Percentiles rank a stretch among this genome's conserved stretches.
Conservation (phyloP, 1,140 invertebrate genomes). For the Bombus breviceps region DNA sequence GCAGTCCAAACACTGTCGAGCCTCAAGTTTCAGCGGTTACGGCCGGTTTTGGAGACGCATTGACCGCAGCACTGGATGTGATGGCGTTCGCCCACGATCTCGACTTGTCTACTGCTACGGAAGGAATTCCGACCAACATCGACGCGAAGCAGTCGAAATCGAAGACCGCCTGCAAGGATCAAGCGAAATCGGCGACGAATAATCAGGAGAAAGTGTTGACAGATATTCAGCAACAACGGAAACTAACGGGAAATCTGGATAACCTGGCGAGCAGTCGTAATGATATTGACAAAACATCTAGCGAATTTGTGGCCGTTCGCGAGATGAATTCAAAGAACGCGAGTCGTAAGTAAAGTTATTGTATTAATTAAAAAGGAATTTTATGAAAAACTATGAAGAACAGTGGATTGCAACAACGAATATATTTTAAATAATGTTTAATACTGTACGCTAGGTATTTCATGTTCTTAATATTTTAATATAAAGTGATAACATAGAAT, state of each 20-base stretch:
- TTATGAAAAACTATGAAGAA: background rate
- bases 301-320: constrained; percentile 13
- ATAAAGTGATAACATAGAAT: too few species aligned
- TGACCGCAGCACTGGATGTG: constrained; percentile 91
- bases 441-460: too few species aligned
- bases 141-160: constrained; percentile 61
- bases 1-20: constrained; percentile 69
- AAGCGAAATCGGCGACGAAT: constrained; percentile 61
- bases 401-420: too few species aligned
- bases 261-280: background rate
- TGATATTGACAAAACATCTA: constrained; percentile 18
- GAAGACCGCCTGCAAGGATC: constrained; percentile 72
- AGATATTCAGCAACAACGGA: constrained; percentile 2
- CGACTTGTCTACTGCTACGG: constrained; percentile 79
- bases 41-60: constrained; percentile 85
- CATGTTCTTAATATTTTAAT: too few species aligned
- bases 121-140: constrained; percentile 69
- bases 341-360: constrained; percentile 63
- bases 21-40: constrained; percentile 73
- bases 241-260: background rate
- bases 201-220: constrained; percentile 58
- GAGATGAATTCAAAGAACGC: constrained; percentile 47
- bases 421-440: too few species aligned
- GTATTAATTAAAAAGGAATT: background rate
- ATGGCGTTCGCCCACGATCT: constrained; percentile 90